A percentile compares a stretch with the other conserved stretches of the same genome.
Conservation (phyloP, 2,888 invertebrate genomes). For the Sminthurides aquaticus region DNA sequence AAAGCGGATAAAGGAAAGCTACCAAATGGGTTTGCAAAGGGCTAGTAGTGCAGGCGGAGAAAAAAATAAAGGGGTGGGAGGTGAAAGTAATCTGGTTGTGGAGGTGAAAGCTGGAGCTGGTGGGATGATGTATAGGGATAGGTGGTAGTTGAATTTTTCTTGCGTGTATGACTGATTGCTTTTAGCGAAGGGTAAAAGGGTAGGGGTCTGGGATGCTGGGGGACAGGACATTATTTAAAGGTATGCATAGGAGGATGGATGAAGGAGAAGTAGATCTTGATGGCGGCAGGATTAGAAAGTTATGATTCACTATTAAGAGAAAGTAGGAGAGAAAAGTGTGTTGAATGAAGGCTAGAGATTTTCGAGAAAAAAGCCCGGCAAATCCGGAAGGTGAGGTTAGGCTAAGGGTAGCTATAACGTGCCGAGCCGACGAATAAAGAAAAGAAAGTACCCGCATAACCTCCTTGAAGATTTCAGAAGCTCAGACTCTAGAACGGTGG, state of each 20-base stretch:
- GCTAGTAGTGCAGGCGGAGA: neutral
- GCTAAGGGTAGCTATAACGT: no score
- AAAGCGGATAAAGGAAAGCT: no score
- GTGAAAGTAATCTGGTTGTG: neutral
- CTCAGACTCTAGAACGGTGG: no score
- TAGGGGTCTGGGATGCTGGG: neutral
- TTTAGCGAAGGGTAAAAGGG: neutral
- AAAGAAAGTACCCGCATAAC: no score
- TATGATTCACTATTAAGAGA: constrained; percentile 4
- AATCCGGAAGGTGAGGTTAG: no score
- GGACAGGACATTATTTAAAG: neutral
- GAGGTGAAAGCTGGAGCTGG: neutral
- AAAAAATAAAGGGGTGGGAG: no score
- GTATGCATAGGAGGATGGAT: neutral
- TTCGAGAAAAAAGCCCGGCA: no score
- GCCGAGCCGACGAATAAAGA: no score
- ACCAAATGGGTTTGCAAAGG: neutral
- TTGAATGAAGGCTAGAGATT: neutral
- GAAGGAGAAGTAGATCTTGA: neutral
- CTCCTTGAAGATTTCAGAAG: no score
- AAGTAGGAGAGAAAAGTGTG: neutral
- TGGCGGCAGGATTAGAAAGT: neutral
- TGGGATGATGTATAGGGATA: neutral
- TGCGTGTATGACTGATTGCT: constrained; percentile 1
- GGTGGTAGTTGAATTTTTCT: neutral